Percentiles rank a stretch among this genome's conserved stretches.
Evolutionary conservation across 2,797 vertebrate species (phyloP).

Genomic region (Emydoidea blandingii): DNA sequence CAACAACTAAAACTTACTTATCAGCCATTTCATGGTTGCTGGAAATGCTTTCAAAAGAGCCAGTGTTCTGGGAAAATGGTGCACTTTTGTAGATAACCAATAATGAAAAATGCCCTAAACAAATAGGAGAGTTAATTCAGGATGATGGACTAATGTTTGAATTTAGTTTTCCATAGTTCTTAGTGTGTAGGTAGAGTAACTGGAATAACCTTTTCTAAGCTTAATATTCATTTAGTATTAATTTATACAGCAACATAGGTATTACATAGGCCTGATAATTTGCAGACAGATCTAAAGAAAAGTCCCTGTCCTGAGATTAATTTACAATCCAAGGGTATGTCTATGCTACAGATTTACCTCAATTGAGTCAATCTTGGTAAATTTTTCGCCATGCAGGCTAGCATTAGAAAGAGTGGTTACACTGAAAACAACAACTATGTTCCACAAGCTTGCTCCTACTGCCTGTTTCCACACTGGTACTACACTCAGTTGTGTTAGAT

Average conservation of each 20-base stretch:
- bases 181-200: background rate
- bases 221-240: background rate
- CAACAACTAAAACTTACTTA: background rate
- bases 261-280: background rate
- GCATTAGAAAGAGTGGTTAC: rapidly evolving
- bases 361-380: background rate
- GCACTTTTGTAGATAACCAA: background rate
- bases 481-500: rapidly evolving
- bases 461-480: background rate
- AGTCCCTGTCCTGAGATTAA: background rate
- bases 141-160: background rate
- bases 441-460: background rate
- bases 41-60: background rate
- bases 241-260: background rate
- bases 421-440: rapidly evolving
- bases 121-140: background rate
- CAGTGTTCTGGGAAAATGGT: rapidly evolving
- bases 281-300: background rate
- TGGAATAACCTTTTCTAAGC: background rate
- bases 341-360: background rate
- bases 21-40: rapidly evolving
- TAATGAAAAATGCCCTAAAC: background rate
- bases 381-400: background rate
- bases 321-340: background rate
- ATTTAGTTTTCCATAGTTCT: background rate